These are phyloP conservation scores for Coracias cyanogaster DNA, from an alignment of 2,797 vertebrate genomes.

Conservation along the genomic window DNA sequence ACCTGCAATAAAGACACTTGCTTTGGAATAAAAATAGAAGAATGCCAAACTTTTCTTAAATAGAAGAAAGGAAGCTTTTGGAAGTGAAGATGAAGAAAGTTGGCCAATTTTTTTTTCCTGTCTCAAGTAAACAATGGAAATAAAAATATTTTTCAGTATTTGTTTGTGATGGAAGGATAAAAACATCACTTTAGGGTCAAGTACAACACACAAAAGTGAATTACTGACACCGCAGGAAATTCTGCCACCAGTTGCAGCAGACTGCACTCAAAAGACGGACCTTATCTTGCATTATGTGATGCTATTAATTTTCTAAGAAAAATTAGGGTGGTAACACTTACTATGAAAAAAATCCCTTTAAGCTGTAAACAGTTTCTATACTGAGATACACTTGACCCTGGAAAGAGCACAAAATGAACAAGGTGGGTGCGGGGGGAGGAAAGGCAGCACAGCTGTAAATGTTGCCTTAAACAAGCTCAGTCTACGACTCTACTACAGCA, in stretches of 20 bases:
- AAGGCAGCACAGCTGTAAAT: not conserved
- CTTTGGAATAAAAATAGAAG: not conserved
- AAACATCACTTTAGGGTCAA: not conserved
- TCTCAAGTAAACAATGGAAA: not conserved
- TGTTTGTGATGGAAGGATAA: not conserved
- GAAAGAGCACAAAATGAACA: not conserved
- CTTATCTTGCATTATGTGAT: not conserved
- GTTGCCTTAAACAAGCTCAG: not conserved
- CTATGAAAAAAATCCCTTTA: not conserved
- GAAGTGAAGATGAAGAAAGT: not conserved
- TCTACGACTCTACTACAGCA: not conserved
- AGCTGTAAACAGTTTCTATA: not conserved
- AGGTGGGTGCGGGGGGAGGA: not conserved
- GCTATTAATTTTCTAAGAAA: not conserved
- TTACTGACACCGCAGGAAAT: not conserved
- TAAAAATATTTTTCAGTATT: constrained; percentile 1
- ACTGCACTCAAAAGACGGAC: not conserved
- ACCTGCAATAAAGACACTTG: not conserved
- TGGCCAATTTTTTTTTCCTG: not conserved
- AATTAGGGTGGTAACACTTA: not conserved
- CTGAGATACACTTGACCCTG: not conserved
- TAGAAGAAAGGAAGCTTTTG: not conserved
- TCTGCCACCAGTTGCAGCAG: not conserved
- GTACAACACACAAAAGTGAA: not conserved
- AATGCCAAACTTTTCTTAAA: not conserved